Conservation (phyloP, 2,113 vertebrate species). For the Nipponia nippon region DNA sequence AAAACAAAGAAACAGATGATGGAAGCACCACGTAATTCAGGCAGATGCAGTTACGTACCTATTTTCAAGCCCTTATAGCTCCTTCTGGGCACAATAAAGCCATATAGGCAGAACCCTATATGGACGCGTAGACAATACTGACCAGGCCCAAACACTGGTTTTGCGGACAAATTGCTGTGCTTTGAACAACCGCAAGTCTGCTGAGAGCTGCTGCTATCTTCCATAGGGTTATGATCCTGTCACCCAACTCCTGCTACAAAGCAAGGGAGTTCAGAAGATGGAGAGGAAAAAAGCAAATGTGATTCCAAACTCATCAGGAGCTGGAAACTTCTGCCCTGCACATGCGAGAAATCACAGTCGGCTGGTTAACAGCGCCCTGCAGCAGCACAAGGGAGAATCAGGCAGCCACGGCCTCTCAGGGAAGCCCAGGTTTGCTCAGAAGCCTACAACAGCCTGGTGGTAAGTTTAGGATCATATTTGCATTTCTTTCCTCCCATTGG, state of each 20-base stretch:
- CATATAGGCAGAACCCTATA: not conserved
- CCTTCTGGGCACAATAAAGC: not conserved
- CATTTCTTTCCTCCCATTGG: not conserved
- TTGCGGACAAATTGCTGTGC: not conserved
- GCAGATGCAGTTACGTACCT: not conserved
- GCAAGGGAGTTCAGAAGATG: not conserved
- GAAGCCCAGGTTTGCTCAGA: not conserved
- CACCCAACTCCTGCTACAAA: not conserved
- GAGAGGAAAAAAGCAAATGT: not conserved
- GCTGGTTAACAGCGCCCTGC: not conserved
- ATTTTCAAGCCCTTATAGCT: not conserved
- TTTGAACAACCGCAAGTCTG: not conserved
- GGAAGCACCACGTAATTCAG: not conserved
- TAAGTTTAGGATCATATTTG: not conserved
- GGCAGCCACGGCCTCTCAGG: not conserved
- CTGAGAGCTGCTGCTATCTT: not conserved
- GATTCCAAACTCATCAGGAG: not conserved
- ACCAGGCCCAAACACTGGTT: not conserved
- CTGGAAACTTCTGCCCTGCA: not conserved
- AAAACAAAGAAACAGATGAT: not conserved
- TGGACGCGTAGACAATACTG: accelerated
- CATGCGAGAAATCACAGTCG: not conserved
- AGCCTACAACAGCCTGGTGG: not conserved
- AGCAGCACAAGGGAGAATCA: not conserved
- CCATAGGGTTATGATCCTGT: not conserved